Percentiles rank a stretch among this genome's conserved stretches.
phyloP scores from a whole-genome alignment of 2,888 invertebrate genomes.

The Lacanobia oleracea region DNA sequence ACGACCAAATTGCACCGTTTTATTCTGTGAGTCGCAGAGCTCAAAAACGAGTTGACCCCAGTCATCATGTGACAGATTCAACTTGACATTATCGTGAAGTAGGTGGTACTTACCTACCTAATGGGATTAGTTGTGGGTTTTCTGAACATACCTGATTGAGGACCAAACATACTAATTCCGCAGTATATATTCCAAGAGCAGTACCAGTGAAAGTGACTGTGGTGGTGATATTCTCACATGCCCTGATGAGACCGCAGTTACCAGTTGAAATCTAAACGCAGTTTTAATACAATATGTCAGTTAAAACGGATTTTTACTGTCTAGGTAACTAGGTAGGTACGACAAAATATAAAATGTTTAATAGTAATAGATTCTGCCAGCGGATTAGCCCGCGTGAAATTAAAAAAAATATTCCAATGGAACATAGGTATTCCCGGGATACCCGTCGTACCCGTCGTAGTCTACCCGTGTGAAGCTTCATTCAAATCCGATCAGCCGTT shows the following conservation, averaged over 20 bases:
- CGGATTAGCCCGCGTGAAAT: too few relatives aligned
- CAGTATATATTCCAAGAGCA: slow-evolving; percentile 82
- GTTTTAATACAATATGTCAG: not conserved
- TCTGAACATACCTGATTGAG: slow-evolving; percentile 79
- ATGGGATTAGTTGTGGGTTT: not conserved
- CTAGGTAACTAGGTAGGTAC: too few relatives aligned
- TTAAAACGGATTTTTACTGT: not conserved
- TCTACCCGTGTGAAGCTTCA: too few relatives aligned
- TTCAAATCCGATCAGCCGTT: too few relatives aligned
- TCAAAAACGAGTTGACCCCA: slow-evolving; percentile 2
- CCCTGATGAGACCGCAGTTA: slow-evolving; percentile 85
- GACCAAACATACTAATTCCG: slow-evolving; percentile 85
- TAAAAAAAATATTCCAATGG: too few relatives aligned
- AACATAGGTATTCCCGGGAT: too few relatives aligned
- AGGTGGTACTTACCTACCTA: not conserved
- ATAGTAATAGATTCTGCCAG: too few relatives aligned
- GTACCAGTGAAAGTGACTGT: slow-evolving; percentile 81
- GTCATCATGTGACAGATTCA: not conserved
- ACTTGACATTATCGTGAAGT: not conserved
- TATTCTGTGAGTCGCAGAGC: slow-evolving; percentile 14
- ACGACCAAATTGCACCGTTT: slow-evolving; percentile 46
- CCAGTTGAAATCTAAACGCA: slow-evolving; percentile 83
- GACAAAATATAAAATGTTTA: too few relatives aligned
- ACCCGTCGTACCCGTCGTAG: too few relatives aligned
- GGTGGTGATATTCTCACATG: slow-evolving; percentile 81